These are phyloP conservation scores for Tyrannus savana DNA, from an alignment of 2,113 vertebrate genomes.

Conservation along the genomic window DNA sequence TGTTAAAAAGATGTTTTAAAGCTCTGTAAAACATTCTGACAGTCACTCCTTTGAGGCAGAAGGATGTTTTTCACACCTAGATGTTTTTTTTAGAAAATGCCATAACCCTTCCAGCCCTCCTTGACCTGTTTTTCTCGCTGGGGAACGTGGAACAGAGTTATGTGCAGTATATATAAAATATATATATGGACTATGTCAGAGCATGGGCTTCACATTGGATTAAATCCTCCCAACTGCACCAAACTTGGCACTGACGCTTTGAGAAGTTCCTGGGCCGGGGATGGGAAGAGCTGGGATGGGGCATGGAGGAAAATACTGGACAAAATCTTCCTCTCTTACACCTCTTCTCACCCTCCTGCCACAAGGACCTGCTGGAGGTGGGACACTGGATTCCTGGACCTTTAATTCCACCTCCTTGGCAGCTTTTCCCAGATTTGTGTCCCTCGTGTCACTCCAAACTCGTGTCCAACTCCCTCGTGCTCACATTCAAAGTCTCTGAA, in stretches of 20 bases:
- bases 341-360: neutral
- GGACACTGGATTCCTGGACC: neutral
- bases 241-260: neutral
- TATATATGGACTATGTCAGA: neutral
- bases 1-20: neutral
- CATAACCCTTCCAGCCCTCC: neutral
- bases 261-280: neutral
- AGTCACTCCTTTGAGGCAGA: neutral
- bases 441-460: neutral
- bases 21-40: neutral
- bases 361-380: neutral
- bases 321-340: neutral
- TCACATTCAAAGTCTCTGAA: neutral
- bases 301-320: accelerated
- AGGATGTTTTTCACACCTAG: neutral
- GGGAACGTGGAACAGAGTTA: neutral
- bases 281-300: neutral
- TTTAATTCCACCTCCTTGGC: neutral
- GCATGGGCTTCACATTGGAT: neutral
- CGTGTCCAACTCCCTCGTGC: neutral
- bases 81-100: neutral
- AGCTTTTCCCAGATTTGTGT: neutral
- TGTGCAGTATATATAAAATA: too few relatives aligned
- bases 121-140: neutral
- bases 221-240: neutral